phyloP scores from a whole-genome alignment of 2,888 invertebrate genomes.

The Lasioglossum figueresi region DNA sequence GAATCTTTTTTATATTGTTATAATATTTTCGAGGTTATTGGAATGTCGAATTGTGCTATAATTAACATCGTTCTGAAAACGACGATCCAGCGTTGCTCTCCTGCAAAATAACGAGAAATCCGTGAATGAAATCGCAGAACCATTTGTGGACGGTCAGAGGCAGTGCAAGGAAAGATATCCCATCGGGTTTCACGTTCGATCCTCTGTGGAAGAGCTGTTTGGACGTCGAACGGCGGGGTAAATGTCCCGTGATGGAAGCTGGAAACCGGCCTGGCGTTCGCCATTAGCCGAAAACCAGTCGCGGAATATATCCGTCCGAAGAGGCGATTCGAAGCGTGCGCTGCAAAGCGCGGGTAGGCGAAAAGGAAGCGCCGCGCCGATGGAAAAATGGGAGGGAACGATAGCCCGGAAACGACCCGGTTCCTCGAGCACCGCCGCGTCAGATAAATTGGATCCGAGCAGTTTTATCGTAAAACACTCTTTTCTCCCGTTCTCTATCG shows the following conservation, averaged over 20 bases:
- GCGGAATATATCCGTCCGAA: constrained; percentile 40
- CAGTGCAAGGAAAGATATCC: background rate
- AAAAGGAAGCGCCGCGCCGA: constrained; percentile 28
- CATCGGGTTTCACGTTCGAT: constrained; percentile 8
- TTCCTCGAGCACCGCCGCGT: constrained; percentile 68
- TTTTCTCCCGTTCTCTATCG: constrained; percentile 43
- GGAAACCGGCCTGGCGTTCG: constrained; percentile 29
- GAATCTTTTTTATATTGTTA: no score
- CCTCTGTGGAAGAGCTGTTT: constrained; percentile 41
- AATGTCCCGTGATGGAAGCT: constrained; percentile 52
- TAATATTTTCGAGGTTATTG: no score
- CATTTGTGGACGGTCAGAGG: background rate
- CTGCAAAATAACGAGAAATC: background rate
- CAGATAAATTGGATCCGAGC: constrained; percentile 76
- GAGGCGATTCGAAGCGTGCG: constrained; percentile 16
- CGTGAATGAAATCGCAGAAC: background rate
- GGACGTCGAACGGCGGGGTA: constrained; percentile 12
- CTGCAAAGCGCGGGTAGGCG: constrained; percentile 13
- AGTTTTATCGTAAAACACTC: constrained; percentile 74
- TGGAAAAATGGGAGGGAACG: constrained; percentile 56
- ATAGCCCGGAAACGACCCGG: constrained; percentile 75
- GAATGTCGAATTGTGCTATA: background rate
- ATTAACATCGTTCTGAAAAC: background rate
- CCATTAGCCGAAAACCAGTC: constrained; percentile 51
- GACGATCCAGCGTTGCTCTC: background rate